phyloP scores from a whole-genome alignment of 2,888 invertebrate species.

The Philereme transversata region DNA sequence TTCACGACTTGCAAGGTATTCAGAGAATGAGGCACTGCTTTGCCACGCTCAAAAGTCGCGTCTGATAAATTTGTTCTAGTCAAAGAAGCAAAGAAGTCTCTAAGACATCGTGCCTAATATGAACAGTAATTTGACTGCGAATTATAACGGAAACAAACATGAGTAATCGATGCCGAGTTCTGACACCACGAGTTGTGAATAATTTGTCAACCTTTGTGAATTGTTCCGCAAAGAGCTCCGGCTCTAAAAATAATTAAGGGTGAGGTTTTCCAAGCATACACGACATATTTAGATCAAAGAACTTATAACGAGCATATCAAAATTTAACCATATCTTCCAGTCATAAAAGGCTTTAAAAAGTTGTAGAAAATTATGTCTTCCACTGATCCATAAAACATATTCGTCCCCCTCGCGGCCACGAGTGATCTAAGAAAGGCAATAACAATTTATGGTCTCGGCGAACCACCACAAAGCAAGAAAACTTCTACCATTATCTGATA shows the following conservation, averaged over 20 bases:
- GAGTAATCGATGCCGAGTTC: constrained; percentile 35
- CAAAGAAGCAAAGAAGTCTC: too few species aligned
- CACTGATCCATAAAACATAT: constrained; percentile 49
- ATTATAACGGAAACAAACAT: constrained; percentile 35
- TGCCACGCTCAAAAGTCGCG: background rate
- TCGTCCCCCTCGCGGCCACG: constrained; percentile 46
- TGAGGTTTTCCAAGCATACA: background rate
- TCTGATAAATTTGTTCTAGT: background rate
- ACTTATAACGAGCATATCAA: constrained; percentile 5
- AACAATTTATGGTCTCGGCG: constrained; percentile 34
- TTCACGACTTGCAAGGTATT: too few species aligned
- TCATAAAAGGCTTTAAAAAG: constrained; percentile 23
- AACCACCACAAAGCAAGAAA: constrained; percentile 37
- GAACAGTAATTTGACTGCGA: constrained; percentile 35
- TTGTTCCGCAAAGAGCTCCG: constrained; percentile 1
- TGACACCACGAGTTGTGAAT: constrained; percentile 20
- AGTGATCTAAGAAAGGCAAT: constrained; percentile 38
- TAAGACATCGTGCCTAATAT: background rate
- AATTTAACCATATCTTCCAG: background rate
- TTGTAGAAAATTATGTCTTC: constrained; percentile 27
- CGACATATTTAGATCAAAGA: constrained; percentile 34
- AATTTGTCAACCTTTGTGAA: constrained; percentile 19
- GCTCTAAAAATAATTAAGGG: background rate
- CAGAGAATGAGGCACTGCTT: too few species aligned
- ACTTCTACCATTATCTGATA: constrained; percentile 30